phyloP scores from a whole-genome alignment of 2,888 invertebrate genomes.

The Meiosimyza platycephala region DNA sequence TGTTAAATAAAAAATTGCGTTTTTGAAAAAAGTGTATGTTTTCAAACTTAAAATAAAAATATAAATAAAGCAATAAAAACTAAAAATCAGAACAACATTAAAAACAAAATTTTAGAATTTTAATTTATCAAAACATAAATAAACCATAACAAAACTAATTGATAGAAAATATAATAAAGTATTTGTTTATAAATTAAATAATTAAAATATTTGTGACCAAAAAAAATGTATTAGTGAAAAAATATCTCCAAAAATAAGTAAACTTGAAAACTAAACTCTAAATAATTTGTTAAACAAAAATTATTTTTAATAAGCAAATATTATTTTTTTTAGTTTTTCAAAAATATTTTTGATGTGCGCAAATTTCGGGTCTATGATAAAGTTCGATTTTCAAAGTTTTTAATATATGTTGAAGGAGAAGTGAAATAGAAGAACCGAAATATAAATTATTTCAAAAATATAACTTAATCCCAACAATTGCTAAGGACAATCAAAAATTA shows the following conservation, averaged over 20 bases:
- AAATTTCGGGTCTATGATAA: too few relatives aligned
- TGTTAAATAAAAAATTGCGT: background rate
- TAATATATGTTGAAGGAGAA: too few relatives aligned
- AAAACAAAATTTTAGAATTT: background rate
- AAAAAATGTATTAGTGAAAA: background rate
- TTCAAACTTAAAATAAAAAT: constrained; percentile 1
- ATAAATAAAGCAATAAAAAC: constrained; percentile 3
- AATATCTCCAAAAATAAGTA: background rate
- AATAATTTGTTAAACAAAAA: constrained; percentile 6
- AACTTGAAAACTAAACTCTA: background rate
- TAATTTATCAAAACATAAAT: background rate
- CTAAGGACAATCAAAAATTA: too few relatives aligned
- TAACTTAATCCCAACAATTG: too few relatives aligned
- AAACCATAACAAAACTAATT: background rate
- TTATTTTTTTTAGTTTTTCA: constrained; percentile 1
- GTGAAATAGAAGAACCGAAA: too few relatives aligned
- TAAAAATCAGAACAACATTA: background rate
- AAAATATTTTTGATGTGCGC: too few relatives aligned
- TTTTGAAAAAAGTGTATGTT: constrained; percentile 2
- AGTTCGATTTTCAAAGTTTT: too few relatives aligned
- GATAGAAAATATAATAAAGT: background rate
- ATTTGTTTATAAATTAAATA: background rate
- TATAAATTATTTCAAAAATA: too few relatives aligned
- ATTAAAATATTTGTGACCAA: background rate
- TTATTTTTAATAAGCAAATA: background rate